Percentiles rank a stretch among this genome's conserved stretches.
Conservation (phyloP, 2,797 vertebrate genomes). For the Lophius americanus region DNA sequence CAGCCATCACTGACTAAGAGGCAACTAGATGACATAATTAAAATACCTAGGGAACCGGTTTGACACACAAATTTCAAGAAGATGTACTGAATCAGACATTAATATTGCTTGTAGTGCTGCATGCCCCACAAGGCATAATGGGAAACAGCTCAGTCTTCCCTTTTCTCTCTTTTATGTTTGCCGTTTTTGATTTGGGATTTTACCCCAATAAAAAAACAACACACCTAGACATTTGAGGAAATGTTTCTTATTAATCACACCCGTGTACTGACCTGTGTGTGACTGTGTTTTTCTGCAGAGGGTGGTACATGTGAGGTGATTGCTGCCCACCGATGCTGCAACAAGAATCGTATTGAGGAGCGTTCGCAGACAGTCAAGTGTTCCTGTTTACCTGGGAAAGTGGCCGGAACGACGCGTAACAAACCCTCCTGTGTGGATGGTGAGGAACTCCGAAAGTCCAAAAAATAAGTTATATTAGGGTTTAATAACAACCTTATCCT, state of each 20-base stretch:
- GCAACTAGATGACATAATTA: constrained; percentile 76
- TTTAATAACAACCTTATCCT: too few relatives aligned
- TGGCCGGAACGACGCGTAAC: constrained; percentile 98
- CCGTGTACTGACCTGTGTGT: constrained; percentile 54
- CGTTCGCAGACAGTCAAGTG: constrained; percentile 99
- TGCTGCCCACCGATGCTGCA: constrained; percentile 98
- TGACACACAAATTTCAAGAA: constrained; percentile 66
- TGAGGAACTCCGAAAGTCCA: constrained; percentile 69
- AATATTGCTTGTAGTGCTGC: constrained; percentile 49
- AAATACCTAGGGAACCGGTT: constrained; percentile 76
- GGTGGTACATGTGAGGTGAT: constrained; percentile 99
- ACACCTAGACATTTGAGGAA: too few relatives aligned
- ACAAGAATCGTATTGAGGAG: constrained; percentile 99
- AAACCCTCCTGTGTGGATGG: constrained; percentile 98
- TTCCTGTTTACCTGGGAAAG: constrained; percentile 98
- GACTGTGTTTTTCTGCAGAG: constrained; percentile 82
- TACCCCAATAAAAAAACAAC: too few relatives aligned
- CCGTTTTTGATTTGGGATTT: not conserved
- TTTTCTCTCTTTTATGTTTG: not conserved
- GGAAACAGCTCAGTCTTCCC: constrained; percentile 1
- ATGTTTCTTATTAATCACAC: constrained; percentile 3
- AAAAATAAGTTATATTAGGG: too few relatives aligned
- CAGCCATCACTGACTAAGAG: constrained; percentile 54
- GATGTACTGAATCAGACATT: constrained; percentile 38
- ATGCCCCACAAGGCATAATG: constrained; percentile 20